phyloP scores from a whole-genome alignment of 2,888 invertebrate species.

The Philereme vetulata region DNA sequence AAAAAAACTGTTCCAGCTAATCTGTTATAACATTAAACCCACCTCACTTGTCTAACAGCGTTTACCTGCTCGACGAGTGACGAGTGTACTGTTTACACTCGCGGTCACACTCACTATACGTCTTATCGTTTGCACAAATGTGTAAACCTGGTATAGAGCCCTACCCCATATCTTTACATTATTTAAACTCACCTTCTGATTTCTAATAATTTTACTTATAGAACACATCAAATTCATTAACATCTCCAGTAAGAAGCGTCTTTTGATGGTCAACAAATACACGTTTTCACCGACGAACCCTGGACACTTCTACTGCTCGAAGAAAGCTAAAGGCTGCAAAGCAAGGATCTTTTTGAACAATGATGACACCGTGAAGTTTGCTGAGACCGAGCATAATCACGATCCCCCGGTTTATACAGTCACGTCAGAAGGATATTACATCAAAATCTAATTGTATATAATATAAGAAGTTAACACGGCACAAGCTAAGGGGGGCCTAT shows the following conservation, averaged over 20 bases:
- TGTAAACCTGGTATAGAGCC: no score
- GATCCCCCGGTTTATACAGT: slow-evolving; percentile 48
- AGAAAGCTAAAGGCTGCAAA: slow-evolving; percentile 57
- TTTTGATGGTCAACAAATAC: slow-evolving; percentile 57
- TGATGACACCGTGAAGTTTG: slow-evolving; percentile 39
- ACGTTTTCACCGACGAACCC: slow-evolving; percentile 54
- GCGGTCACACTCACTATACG: no score
- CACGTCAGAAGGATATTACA: slow-evolving; percentile 41
- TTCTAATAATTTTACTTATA: slow-evolving; percentile 30
- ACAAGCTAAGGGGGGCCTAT: no score
- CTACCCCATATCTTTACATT: no score
- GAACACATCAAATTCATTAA: slow-evolving; percentile 49
- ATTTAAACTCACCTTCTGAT: no score
- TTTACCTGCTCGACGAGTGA: no score
- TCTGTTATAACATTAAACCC: no score
- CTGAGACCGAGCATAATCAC: slow-evolving; percentile 49
- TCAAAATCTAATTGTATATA: slow-evolving; percentile 37
- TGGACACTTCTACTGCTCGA: slow-evolving; percentile 61
- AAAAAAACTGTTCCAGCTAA: no score
- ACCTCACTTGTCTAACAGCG: no score
- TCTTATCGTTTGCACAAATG: no score
- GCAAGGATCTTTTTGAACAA: slow-evolving; percentile 51
- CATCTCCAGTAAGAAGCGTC: slow-evolving; percentile 43
- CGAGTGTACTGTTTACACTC: no score
- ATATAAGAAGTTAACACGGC: no score